A percentile compares a stretch with the other conserved stretches of the same genome.
Conservation (phyloP, 1,140 invertebrate species). For the Eriosoma lanigerum region DNA sequence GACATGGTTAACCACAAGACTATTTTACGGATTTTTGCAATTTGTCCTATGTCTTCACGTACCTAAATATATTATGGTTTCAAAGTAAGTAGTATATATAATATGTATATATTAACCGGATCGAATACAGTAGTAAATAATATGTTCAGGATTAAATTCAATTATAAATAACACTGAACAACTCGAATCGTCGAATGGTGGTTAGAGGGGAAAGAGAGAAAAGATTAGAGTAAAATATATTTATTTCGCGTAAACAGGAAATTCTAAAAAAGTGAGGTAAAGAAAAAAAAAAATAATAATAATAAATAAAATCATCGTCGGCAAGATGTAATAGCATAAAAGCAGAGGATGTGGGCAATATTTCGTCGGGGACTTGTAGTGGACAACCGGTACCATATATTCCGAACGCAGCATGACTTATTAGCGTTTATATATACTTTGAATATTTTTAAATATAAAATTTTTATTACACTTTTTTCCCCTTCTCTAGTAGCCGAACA, state of each 20-base stretch:
- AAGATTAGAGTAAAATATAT: not conserved
- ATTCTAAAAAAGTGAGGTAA: not conserved
- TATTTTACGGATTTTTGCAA: not conserved
- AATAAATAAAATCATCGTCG: constrained; percentile 49
- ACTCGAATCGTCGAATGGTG: not conserved
- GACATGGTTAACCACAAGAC: not conserved
- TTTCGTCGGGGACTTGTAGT: constrained; percentile 37
- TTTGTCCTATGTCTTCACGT: not conserved
- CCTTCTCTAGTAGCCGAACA: not conserved
- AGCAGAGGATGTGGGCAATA: constrained; percentile 50
- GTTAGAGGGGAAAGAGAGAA: no score
- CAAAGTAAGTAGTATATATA: not conserved
- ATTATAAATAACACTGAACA: constrained; percentile 7
- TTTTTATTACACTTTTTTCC: constrained; percentile 46
- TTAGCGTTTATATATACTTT: constrained; percentile 46
- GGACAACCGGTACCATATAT: constrained; percentile 51
- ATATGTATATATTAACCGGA: not conserved
- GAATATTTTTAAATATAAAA: constrained; percentile 51
- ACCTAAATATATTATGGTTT: not conserved
- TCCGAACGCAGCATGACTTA: constrained; percentile 50
- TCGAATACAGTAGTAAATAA: not conserved
- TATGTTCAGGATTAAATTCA: constrained; percentile 19
- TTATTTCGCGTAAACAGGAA: constrained; percentile 35
- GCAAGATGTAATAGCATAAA: constrained; percentile 39
- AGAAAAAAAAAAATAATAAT: constrained; percentile 10